Conservation (phyloP, 2,888 invertebrate genomes). For the Ennomos quercinarius region DNA sequence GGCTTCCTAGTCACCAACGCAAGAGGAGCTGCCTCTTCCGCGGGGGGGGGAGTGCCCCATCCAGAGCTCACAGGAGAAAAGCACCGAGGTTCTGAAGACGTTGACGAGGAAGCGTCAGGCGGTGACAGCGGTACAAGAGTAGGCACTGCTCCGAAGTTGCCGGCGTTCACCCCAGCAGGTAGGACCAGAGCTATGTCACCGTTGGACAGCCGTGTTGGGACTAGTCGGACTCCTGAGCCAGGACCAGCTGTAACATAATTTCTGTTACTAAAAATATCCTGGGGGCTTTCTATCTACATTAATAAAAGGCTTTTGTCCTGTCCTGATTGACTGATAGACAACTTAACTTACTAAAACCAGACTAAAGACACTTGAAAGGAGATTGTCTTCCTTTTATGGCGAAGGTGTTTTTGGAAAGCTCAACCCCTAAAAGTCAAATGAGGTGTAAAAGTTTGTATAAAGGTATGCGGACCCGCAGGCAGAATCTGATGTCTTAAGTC, state of each 20-base stretch:
- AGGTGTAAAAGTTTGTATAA: too few relatives aligned
- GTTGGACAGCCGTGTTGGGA: slow-evolving; percentile 92
- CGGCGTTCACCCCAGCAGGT: slow-evolving; percentile 87
- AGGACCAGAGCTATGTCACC: slow-evolving; percentile 93
- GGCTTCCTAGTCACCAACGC: slow-evolving; percentile 90
- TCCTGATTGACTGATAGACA: too few relatives aligned
- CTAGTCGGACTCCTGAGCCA: slow-evolving; percentile 90
- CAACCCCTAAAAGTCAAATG: too few relatives aligned
- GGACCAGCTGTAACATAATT: slow-evolving; percentile 85
- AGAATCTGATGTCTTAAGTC: too few relatives aligned
- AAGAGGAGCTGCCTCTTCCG: slow-evolving; percentile 84
- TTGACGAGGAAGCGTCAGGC: slow-evolving; percentile 89
- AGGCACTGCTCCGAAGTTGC: slow-evolving; percentile 85
- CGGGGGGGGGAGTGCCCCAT: slow-evolving; percentile 75
- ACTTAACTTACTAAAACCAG: too few relatives aligned
- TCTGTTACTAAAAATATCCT: neutral
- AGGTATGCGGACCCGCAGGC: too few relatives aligned
- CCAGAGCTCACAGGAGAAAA: slow-evolving; percentile 86
- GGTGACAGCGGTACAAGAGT: slow-evolving; percentile 91
- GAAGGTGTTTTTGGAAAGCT: too few relatives aligned
- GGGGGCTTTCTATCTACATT: too few relatives aligned
- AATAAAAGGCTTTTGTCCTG: too few relatives aligned
- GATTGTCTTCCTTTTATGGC: too few relatives aligned
- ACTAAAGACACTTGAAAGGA: too few relatives aligned
- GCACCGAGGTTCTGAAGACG: slow-evolving; percentile 86